Percentiles rank a stretch among this genome's conserved stretches.
Evolutionary conservation across 1,140 invertebrate species (phyloP).

Genomic region (Calliopsis andreniformis): DNA sequence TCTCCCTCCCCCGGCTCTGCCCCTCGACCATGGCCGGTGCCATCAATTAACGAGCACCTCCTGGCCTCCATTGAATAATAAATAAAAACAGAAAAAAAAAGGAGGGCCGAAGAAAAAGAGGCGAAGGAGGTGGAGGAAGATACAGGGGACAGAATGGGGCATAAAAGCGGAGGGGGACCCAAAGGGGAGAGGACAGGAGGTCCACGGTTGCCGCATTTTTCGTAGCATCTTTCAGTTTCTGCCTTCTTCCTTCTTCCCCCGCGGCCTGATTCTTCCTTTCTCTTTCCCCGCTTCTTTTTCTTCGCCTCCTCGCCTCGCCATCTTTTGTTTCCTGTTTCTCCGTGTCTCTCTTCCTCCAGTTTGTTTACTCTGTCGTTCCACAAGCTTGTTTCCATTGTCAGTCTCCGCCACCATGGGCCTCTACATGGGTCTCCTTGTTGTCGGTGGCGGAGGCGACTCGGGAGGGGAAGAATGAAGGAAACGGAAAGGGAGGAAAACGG

Average conservation of each 20-base stretch:
- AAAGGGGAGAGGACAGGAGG: conserved; percentile 43
- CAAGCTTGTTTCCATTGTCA: conserved; percentile 58
- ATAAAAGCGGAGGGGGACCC: conserved; percentile 7
- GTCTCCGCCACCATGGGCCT: conserved; percentile 32
- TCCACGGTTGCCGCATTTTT: conserved; percentile 69
- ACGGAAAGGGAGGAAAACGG: conserved; percentile 4
- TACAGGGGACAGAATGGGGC: conserved; percentile 38
- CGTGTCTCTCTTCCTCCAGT: conserved; percentile 23
- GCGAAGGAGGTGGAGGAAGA: conserved; percentile 26
- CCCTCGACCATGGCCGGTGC: conserved; percentile 66
- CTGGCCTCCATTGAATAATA: conserved; percentile 78
- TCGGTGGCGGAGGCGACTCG: conserved; percentile 17
- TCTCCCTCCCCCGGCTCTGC: conserved; percentile 19
- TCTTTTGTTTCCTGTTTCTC: conserved; percentile 50
- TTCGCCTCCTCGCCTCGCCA: not conserved
- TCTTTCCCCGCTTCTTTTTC: conserved; percentile 34
- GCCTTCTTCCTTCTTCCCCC: conserved; percentile 50
- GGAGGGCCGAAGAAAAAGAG: conserved; percentile 48
- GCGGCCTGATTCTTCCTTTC: conserved; percentile 51
- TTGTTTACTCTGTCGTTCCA: conserved; percentile 35
- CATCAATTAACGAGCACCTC: conserved; percentile 80
- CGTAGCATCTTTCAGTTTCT: conserved; percentile 64
- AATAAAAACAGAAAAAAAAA: conserved; percentile 73
- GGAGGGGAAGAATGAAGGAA: conserved; percentile 28
- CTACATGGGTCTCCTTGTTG: conserved; percentile 24